Evolutionary conservation across 2,113 vertebrate species (phyloP).

Genomic region (Campylomormyrus numenius): DNA sequence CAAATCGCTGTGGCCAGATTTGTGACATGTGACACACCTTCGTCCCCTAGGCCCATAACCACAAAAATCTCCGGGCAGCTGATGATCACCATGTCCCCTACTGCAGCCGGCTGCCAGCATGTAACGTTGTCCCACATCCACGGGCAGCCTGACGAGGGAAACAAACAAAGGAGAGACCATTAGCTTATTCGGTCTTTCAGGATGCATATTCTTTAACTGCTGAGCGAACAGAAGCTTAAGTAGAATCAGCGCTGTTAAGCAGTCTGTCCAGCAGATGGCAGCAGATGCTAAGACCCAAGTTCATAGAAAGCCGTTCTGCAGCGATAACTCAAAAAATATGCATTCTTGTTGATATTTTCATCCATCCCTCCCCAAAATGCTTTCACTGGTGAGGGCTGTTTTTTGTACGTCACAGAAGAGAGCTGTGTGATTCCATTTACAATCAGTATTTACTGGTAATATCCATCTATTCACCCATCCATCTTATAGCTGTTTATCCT

Average conservation of each 20-base stretch:
- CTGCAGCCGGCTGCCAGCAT: slow-evolving; percentile 65
- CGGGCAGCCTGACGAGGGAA: slow-evolving; percentile 54
- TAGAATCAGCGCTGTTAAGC: neutral
- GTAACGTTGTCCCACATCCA: slow-evolving; percentile 79
- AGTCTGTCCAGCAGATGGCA: neutral
- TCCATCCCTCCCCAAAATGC: neutral
- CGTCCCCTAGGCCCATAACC: slow-evolving; percentile 59
- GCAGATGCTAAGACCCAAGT: neutral
- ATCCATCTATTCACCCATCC: neutral
- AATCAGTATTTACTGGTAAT: neutral
- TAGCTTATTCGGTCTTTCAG: neutral
- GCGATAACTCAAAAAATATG: neutral
- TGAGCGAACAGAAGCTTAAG: neutral
- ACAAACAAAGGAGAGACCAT: neutral
- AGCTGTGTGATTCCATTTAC: neutral
- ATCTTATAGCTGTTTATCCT: neutral
- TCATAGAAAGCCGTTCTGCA: neutral
- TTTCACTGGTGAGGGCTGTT: neutral
- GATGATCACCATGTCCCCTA: slow-evolving; percentile 64
- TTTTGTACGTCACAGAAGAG: neutral
- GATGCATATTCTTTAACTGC: neutral
- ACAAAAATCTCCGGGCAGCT: slow-evolving; percentile 67
- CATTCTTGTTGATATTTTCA: neutral
- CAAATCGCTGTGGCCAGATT: neutral
- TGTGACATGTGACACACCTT: slow-evolving; percentile 46